Percentiles rank a stretch among this genome's conserved stretches.
phyloP scores from a whole-genome alignment of 2,797 vertebrate species.

The Labeo calbasu region DNA sequence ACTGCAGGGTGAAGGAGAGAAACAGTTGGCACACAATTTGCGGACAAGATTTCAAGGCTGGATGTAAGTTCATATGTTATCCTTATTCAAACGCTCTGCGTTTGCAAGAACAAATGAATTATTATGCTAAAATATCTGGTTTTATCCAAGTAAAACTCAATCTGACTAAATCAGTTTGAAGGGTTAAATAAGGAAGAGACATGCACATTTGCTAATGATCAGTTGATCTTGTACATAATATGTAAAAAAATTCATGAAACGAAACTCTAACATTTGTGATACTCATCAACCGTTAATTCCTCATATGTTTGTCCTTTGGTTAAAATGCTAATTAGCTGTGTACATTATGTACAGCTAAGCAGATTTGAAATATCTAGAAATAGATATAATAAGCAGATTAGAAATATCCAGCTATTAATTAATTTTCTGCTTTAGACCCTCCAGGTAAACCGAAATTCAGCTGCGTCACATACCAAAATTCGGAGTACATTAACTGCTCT shows the following conservation, averaged over 20 bases:
- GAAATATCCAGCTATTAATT: neutral
- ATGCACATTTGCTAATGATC: neutral
- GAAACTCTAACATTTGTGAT: neutral
- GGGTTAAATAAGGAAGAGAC: neutral
- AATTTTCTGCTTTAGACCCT: constrained; percentile 64
- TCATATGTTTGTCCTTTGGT: neutral
- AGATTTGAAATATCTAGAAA: no score
- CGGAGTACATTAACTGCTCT: constrained; percentile 66
- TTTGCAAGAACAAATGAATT: neutral
- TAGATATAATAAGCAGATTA: no score
- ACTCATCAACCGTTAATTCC: neutral
- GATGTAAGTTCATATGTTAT: constrained; percentile 67
- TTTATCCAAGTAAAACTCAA: neutral
- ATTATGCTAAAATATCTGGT: neutral
- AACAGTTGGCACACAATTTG: constrained; percentile 51
- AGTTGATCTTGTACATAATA: neutral
- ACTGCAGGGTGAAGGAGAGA: constrained; percentile 68
- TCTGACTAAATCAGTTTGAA: neutral
- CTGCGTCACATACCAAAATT: constrained; percentile 68
- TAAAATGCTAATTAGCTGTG: neutral
- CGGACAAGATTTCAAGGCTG: constrained; percentile 70
- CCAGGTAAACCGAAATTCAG: constrained; percentile 73
- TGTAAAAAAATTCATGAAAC: neutral
- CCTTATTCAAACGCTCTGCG: neutral
- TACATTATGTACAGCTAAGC: neutral